These are phyloP conservation scores for Pharmacophagus antenor DNA, from an alignment of 2,888 invertebrate genomes.

Conservation along the genomic window DNA sequence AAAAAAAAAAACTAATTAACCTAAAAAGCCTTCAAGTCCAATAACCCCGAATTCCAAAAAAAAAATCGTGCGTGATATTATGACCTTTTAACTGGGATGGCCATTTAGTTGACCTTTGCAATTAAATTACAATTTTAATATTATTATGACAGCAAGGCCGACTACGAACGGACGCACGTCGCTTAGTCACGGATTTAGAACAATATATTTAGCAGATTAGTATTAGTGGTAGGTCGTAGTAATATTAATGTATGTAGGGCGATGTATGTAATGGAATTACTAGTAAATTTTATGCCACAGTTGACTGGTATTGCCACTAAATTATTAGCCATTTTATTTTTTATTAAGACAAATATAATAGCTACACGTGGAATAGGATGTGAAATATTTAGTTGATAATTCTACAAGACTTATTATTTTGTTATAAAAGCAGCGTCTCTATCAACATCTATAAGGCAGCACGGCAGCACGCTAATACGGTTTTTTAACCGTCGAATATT, in stretches of 20 bases:
- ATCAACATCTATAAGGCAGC: too few species aligned
- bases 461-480: too few species aligned
- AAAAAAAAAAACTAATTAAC: not conserved
- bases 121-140: slow-evolving; percentile 13
- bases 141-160: slow-evolving; percentile 18
- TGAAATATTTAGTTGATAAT: too few species aligned
- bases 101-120: slow-evolving; percentile 16
- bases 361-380: too few species aligned
- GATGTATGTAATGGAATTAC: not conserved
- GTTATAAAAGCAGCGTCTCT: too few species aligned
- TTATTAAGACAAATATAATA: too few species aligned
- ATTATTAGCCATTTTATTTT: too few species aligned
- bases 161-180: slow-evolving; percentile 5
- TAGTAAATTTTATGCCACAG: not conserved
- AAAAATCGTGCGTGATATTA: not conserved
- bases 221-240: not conserved
- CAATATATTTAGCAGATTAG: not conserved
- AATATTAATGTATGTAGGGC: not conserved
- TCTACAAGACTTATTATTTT: too few species aligned
- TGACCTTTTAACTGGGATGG: slow-evolving; percentile 7
- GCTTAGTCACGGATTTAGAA: slow-evolving; percentile 7
- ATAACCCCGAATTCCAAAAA: not conserved
- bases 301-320: too few species aligned
- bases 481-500: too few species aligned
- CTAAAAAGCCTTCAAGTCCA: not conserved